Base-by-base conservation (phyloP, 2,888 invertebrate species). In the Auanema freiburgensis region DNA sequence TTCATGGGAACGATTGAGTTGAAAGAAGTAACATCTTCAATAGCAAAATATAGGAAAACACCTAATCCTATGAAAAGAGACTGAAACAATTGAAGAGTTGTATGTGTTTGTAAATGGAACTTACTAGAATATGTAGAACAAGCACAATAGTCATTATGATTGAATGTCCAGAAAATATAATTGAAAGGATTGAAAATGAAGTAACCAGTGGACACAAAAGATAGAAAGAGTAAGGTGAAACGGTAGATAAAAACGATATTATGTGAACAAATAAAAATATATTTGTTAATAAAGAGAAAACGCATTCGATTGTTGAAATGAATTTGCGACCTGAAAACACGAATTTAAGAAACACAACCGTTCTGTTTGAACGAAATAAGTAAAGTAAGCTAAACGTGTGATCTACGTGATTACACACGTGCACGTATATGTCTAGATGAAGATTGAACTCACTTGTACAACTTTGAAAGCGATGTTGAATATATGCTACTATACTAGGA, bases 1-100 rank as follows among this genome's bases (percentile, higher is more conserved):
- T 64, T 54, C 5, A 60, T 41, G 11, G 68, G 66, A 16, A 74
- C 54, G 33, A 74, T 21, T 0, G 59, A 56, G 11, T 21, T 56
- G 42, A 74, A 66, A 14, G 72, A 69, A n/a, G 67, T 64, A 10
- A 76, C 65, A 24, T 76, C 69, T 42, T 74, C 71, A 14, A 76
- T 63, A n/a, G 67, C 67, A 56, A 72, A 71, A 57, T 68, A 76
- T 33, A 74, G 53, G 53, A 74, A 74, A 2, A 74, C 44, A 11
- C 69, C 72, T 21, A 70, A 46, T 24, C 76, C 76, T 12, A 59
- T 54, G 10, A 69, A 59, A 3, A 63, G 56, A 3, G 66, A 58
- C 75, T 76, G 58, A 44, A 66, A 55, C 10, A 14, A 11, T 2
- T n/a, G 23, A 23, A 6, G 18, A 18, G 46, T 16, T 18, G 46